These are phyloP conservation scores for Tachuris rubrigastra DNA, from an alignment of 2,113 vertebrate genomes.

Conservation along the genomic window DNA sequence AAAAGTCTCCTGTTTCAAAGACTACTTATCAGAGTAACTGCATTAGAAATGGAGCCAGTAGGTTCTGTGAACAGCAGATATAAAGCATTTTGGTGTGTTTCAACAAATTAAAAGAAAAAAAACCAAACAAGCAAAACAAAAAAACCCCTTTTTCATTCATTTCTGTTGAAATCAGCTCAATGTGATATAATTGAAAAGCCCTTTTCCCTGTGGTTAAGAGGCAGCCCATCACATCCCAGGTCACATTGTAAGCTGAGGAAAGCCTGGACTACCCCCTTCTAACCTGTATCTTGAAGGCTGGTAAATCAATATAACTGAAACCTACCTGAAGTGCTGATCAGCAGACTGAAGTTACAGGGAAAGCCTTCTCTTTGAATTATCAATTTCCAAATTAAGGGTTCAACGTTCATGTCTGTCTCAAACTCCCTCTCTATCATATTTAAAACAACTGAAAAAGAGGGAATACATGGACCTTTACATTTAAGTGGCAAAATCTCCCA, in stretches of 20 bases:
- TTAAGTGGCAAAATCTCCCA: neutral
- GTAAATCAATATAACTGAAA: neutral
- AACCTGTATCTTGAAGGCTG: neutral
- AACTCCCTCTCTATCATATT: neutral
- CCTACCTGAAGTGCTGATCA: neutral
- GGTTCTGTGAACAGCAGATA: neutral
- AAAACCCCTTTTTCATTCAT: rapidly evolving
- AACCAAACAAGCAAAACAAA: neutral
- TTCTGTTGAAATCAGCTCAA: neutral
- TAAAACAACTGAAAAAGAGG: neutral
- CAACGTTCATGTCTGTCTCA: neutral
- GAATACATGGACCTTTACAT: neutral
- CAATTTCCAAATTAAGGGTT: neutral
- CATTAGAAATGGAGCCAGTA: neutral
- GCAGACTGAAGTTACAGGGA: neutral
- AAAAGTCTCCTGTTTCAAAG: neutral
- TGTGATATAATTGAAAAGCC: neutral
- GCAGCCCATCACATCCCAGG: neutral
- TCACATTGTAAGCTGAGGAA: neutral
- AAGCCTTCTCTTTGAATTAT: neutral
- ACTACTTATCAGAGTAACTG: neutral
- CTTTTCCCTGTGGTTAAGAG: neutral
- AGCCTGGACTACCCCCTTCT: neutral
- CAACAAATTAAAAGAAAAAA: neutral
- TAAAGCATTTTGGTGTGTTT: neutral